These are phyloP conservation scores for Pogona vitticeps DNA, from an alignment of 2,113 vertebrate genomes.

Conservation along the genomic window DNA sequence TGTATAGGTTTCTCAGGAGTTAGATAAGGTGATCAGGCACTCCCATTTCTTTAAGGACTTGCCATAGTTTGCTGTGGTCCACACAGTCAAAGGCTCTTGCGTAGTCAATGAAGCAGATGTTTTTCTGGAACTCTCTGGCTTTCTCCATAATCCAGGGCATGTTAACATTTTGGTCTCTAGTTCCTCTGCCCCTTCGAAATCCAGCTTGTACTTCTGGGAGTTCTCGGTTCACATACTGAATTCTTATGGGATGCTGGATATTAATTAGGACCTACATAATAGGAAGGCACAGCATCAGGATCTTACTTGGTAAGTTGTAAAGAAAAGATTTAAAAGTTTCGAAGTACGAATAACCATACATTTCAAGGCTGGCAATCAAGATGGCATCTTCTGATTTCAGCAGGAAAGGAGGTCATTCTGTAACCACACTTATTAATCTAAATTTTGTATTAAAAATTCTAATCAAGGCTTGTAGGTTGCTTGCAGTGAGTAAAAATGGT, in stretches of 20 bases:
- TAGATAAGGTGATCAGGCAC: too few species aligned
- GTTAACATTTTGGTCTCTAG: too few species aligned
- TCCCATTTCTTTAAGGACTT: too few species aligned
- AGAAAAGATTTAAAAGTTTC: neutral
- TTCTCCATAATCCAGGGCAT: too few species aligned
- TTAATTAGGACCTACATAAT: neutral
- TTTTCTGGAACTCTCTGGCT: too few species aligned
- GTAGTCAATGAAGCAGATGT: too few species aligned
- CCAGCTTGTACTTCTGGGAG: too few species aligned
- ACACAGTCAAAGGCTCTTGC: too few species aligned
- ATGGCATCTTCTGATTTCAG: neutral
- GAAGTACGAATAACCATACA: neutral
- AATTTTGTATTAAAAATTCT: neutral
- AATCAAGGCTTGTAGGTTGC: neutral
- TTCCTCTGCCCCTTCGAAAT: too few species aligned
- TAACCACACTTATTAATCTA: conserved; percentile 1
- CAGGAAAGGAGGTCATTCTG: neutral
- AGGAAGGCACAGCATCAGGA: neutral
- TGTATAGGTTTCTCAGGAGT: too few species aligned
- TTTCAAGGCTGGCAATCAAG: neutral
- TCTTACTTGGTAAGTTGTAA: neutral
- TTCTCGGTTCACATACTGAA: too few species aligned
- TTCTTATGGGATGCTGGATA: neutral
- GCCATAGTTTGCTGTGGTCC: too few species aligned
- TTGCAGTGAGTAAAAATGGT: neutral